A percentile compares a stretch with the other conserved stretches of the same genome.
These are phyloP conservation scores for Xiphophorus birchmanni DNA, from an alignment of 2,797 vertebrate species.

Conservation along the genomic window DNA sequence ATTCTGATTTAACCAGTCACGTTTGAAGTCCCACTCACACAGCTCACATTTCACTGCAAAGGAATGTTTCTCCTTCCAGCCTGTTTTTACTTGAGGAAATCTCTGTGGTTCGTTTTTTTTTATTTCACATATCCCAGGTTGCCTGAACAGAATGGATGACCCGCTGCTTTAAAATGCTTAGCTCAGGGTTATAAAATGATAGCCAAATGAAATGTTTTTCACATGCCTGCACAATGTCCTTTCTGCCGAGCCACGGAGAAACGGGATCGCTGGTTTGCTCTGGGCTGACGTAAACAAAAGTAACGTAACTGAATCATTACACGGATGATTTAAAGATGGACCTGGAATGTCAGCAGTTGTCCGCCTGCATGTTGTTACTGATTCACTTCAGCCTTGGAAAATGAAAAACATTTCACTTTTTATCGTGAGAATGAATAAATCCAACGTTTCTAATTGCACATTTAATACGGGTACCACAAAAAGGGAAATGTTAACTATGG, in stretches of 20 bases:
- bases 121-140: not conserved
- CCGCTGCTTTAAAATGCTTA: not conserved
- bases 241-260: not conserved
- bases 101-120: not conserved
- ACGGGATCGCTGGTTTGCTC: not conserved
- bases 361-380: not conserved
- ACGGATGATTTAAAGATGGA: too few relatives aligned
- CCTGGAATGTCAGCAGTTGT: not conserved
- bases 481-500: not conserved
- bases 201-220: not conserved
- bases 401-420: not conserved
- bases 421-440: not conserved
- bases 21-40: not conserved
- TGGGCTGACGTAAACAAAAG: slow-evolving; percentile 5
- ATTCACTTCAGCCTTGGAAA: not conserved
- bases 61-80: not conserved
- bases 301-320: not conserved
- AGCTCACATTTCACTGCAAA: not conserved
- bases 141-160: not conserved
- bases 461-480: not conserved
- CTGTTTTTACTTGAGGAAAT: not conserved
- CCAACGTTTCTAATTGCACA: not conserved
- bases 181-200: not conserved
- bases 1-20: not conserved
- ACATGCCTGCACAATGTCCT: slow-evolving; percentile 5